Evolutionary conservation across 1,140 invertebrate genomes (phyloP).

Genomic region (Drosophila hydei): DNA sequence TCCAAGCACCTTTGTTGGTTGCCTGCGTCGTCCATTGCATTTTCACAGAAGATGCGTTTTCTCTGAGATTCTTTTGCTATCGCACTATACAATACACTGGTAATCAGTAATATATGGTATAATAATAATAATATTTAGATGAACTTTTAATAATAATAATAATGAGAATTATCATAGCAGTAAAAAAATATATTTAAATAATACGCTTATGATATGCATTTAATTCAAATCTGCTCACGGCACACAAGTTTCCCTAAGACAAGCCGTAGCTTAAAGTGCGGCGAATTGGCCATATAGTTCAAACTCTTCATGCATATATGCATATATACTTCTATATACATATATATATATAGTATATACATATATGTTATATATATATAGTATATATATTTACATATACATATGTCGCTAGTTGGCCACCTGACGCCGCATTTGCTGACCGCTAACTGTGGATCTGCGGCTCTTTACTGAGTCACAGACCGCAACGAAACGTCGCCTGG

Average conservation of each 20-base stretch:
- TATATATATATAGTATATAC: not conserved
- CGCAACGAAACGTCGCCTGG: constrained; percentile 43
- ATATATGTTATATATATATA: not conserved
- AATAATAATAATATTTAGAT: too few relatives aligned
- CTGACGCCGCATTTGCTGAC: constrained; percentile 29
- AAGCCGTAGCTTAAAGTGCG: constrained; percentile 1
- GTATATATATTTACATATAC: not conserved
- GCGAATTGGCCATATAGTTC: not conserved
- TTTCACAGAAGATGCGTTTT: too few relatives aligned
- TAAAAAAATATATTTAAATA: too few relatives aligned
- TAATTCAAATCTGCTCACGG: not conserved
- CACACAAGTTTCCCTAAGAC: constrained; percentile 1
- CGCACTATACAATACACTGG: too few relatives aligned
- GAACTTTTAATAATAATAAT: too few relatives aligned
- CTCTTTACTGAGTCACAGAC: constrained; percentile 45
- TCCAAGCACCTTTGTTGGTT: too few relatives aligned
- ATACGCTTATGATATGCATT: too few relatives aligned
- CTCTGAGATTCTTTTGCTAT: too few relatives aligned
- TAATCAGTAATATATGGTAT: too few relatives aligned
- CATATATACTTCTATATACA: not conserved
- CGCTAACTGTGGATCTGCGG: constrained; percentile 24
- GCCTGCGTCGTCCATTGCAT: too few relatives aligned
- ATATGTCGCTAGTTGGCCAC: constrained; percentile 11
- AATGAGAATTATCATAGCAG: too few relatives aligned
- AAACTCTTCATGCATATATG: not conserved